Percentiles rank a stretch among this genome's conserved stretches.
phyloP scores from a whole-genome alignment of 2,113 vertebrate genomes.

The Speoplatyrhinus poulsoni region DNA sequence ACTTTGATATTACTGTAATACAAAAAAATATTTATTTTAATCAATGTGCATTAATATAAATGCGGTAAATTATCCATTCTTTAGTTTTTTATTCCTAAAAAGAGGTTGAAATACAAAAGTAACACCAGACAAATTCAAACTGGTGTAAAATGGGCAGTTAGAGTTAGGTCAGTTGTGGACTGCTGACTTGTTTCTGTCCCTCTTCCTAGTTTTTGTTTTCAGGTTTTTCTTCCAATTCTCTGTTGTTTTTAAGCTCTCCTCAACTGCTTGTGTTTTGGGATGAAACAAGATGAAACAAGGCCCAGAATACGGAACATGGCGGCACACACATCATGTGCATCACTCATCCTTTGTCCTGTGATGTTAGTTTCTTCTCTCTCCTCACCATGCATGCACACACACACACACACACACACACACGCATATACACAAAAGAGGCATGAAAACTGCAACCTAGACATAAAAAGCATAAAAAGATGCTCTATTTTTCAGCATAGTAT shows the following conservation, averaged over 20 bases:
- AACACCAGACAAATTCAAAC: neutral
- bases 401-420: constrained; percentile 21
- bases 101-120: neutral
- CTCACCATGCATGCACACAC: constrained; percentile 10
- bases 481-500: neutral
- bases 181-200: constrained; percentile 47
- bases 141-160: neutral
- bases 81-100: constrained; percentile 4
- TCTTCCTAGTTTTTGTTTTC: constrained; percentile 32
- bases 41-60: constrained; percentile 35
- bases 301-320: constrained; percentile 45
- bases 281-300: constrained; percentile 43
- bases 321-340: constrained; percentile 49
- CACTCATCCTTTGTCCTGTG: constrained; percentile 51
- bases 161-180: constrained; percentile 18
- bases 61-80: neutral
- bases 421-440: constrained; percentile 31
- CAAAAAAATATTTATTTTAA: constrained; percentile 15
- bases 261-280: constrained; percentile 46
- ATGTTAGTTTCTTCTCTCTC: constrained; percentile 39
- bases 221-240: neutral
- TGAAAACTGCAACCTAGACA: constrained; percentile 63
- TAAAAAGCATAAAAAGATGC: constrained; percentile 20
- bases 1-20: constrained; percentile 12
- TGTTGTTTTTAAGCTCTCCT: constrained; percentile 31